These are phyloP conservation scores for Heliconius erato DNA, from an alignment of 2,888 invertebrate species.

Conservation along the genomic window DNA sequence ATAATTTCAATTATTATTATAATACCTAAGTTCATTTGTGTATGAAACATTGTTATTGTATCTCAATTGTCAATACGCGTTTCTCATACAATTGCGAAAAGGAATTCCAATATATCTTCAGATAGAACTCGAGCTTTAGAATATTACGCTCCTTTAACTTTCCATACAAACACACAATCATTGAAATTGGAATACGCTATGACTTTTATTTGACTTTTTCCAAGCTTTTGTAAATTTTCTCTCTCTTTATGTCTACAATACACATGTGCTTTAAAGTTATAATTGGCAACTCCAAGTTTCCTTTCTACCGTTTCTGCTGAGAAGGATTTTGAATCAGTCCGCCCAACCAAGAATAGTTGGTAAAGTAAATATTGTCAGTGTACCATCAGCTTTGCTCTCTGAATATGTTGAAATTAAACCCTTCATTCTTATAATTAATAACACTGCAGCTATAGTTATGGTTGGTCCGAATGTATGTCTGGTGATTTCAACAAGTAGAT, in stretches of 20 bases:
- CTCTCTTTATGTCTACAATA: constrained; percentile 39
- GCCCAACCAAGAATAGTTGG: constrained; percentile 35
- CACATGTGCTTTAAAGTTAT: constrained; percentile 45
- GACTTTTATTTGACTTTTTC: constrained; percentile 44
- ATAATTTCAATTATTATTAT: too few relatives aligned
- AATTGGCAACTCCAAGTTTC: constrained; percentile 44
- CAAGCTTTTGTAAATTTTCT: constrained; percentile 40
- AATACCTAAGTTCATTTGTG: neutral
- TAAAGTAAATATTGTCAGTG: constrained; percentile 42
- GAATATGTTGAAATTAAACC: constrained; percentile 16
- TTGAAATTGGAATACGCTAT: constrained; percentile 38
- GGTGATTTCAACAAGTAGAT: neutral
- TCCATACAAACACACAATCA: constrained; percentile 30
- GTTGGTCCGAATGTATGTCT: neutral
- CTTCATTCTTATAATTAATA: neutral
- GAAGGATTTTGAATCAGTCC: constrained; percentile 26
- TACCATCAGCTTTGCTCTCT: constrained; percentile 4
- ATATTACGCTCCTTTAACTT: constrained; percentile 36
- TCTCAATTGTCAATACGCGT: neutral
- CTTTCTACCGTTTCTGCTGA: constrained; percentile 30
- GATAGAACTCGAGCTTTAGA: constrained; percentile 15
- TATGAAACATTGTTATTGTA: neutral
- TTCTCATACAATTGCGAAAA: neutral
- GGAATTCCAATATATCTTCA: neutral
- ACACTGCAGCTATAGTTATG: neutral